A percentile compares a stretch with the other conserved stretches of the same genome.
Conservation (phyloP, 2,888 invertebrate species). For the Acleris cristana region DNA sequence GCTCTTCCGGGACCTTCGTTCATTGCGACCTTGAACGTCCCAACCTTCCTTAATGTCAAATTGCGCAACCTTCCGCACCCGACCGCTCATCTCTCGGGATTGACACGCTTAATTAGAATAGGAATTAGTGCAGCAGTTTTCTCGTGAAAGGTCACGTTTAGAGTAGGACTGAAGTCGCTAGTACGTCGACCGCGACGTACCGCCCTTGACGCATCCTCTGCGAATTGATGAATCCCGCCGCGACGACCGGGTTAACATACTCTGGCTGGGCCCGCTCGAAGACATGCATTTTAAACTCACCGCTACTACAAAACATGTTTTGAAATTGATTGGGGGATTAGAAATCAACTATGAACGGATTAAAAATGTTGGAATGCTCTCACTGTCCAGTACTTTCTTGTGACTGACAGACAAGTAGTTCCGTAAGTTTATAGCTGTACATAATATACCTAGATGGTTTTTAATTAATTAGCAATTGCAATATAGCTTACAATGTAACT, state of each 20-base stretch:
- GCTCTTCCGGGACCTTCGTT: conserved; percentile 81
- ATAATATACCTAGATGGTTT: background rate
- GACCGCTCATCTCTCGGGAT: conserved; percentile 55
- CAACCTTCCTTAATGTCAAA: conserved; percentile 80
- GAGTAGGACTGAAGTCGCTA: conserved; percentile 59
- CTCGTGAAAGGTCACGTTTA: conserved; percentile 47
- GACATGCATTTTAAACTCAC: conserved; percentile 20
- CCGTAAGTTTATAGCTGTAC: conserved; percentile 12
- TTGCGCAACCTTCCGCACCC: conserved; percentile 64
- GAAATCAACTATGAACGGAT: conserved; percentile 40
- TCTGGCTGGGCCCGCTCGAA: conserved; percentile 53
- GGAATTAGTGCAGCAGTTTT: conserved; percentile 48
- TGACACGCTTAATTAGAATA: conserved; percentile 60
- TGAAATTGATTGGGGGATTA: conserved; percentile 38
- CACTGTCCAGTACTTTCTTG: conserved; percentile 10
- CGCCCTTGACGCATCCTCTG: conserved; percentile 74
- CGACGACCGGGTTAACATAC: conserved; percentile 65
- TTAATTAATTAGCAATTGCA: conserved; percentile 38
- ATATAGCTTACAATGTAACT: conserved; percentile 48
- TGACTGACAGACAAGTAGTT: conserved; percentile 16
- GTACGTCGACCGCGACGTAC: conserved; percentile 65
- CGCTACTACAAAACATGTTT: conserved; percentile 26
- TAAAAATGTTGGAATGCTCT: conserved; percentile 30
- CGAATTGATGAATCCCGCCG: conserved; percentile 60
- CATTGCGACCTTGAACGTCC: conserved; percentile 80